Evolutionary conservation across 2,113 vertebrate genomes (phyloP), one percentile per base, ranked within the genome.

Genomic region (Scomber scombrus): DNA sequence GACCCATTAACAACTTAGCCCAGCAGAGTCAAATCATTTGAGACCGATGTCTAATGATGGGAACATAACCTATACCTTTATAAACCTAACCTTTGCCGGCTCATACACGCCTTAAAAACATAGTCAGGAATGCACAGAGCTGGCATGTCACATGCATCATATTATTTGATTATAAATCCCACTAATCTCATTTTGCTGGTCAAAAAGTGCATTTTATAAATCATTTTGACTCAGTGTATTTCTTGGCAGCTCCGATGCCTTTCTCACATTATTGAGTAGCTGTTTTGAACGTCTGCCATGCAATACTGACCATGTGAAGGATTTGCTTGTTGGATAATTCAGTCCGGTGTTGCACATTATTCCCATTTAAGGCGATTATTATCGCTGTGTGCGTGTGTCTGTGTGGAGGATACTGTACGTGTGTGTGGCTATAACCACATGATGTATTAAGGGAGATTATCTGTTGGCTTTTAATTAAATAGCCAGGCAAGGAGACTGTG

Each of bases 401-500:
- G 47, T 71, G 23, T 71, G 52, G n/a, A 64, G 61, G 16, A 23
- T 58, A 65, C 50, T 69, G 82, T 66, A 49, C 58, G 65, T 75
- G 58, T 66, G 49, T 46, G 34, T 75, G 15, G 16, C 75, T 51
- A 46, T 40, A 29, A 75, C 65, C 82, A 81, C 89, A 83, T 80
- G 82, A 91, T 86, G 81, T 74, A 80, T 84, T 81, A 71, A 62
- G 75, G 67, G 72, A 89, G 85, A 89, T 90, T 88, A 93, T 92
- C 89, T 84, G 68, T 62, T 77, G 54, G 76, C 50, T 72, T 93
- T 92, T 91, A 92, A 94, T 93, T 92, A 91, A 92, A 88, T 57
- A 84, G 72, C 64, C 72, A 81, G 66, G 52, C 89, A 74, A 65
- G 63, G 55, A 87, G 67, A 57, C 46, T 50, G 75, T 75, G 69